These are phyloP conservation scores for Thelaira solivaga DNA, from an alignment of 2,888 invertebrate genomes.

Conservation along the genomic window DNA sequence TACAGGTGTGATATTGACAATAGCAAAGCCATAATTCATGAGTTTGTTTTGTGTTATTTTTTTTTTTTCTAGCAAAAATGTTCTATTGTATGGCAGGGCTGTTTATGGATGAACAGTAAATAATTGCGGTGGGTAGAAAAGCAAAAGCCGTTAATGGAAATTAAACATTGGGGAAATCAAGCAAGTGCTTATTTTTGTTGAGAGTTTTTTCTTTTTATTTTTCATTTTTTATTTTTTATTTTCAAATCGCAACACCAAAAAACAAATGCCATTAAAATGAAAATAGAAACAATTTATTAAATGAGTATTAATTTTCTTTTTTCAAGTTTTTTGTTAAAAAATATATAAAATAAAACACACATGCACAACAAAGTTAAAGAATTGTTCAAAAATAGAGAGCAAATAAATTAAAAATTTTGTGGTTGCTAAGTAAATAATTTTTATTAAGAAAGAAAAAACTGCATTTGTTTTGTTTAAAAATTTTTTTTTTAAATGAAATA, in stretches of 20 bases:
- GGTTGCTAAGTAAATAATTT: too few species aligned
- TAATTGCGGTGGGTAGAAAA: conserved; percentile 17
- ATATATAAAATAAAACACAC: background rate
- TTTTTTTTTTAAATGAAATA: too few species aligned
- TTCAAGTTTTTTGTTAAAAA: background rate
- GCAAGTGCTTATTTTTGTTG: conserved; percentile 39
- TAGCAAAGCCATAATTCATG: conserved; percentile 54
- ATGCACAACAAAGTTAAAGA: too few species aligned
- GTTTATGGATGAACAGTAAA: background rate
- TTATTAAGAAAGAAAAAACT: too few species aligned
- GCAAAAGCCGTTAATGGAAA: conserved; percentile 55
- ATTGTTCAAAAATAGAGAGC: too few species aligned
- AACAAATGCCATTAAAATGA: conserved; percentile 19
- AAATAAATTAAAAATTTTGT: too few species aligned
- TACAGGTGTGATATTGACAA: conserved; percentile 59
- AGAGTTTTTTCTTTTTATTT: background rate
- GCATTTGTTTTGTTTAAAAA: too few species aligned
- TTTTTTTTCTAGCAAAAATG: background rate
- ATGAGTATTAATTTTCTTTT: conserved; percentile 34
- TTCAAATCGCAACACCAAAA: conserved; percentile 15
- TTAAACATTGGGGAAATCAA: conserved; percentile 62
- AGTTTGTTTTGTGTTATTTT: conserved; percentile 11
- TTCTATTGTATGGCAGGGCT: conserved; percentile 4
- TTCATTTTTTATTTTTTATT: conserved; percentile 1
- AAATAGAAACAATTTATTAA: conserved; percentile 50